phyloP scores from a whole-genome alignment of 1,140 invertebrate species.

The Drosophila miranda region DNA sequence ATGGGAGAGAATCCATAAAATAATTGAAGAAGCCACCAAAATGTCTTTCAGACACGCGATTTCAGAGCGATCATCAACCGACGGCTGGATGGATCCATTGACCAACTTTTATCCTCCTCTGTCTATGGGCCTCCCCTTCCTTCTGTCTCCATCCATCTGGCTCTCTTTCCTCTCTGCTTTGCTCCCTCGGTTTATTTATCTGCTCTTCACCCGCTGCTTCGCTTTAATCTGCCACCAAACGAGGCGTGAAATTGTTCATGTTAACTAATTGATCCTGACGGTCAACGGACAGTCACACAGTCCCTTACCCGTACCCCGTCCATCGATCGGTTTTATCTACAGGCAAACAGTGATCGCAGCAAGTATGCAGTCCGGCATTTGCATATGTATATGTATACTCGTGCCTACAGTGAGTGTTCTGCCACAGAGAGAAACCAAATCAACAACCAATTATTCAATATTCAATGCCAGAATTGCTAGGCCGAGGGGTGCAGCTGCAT shows the following conservation, averaged over 20 bases:
- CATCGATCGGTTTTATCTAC: conserved; percentile 14
- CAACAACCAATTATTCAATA: too few species aligned
- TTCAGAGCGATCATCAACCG: conserved; percentile 4
- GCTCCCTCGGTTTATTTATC: neutral
- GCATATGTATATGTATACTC: too few species aligned
- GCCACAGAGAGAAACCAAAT: too few species aligned
- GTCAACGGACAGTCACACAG: conserved; percentile 24
- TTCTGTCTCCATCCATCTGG: too few species aligned
- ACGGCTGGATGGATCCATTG: conserved; percentile 6
- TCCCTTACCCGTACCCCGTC: neutral
- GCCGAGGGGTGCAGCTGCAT: too few species aligned
- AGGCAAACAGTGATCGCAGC: neutral
- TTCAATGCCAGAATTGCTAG: too few species aligned
- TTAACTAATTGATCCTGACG: conserved; percentile 34
- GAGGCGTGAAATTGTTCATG: conserved; percentile 37
- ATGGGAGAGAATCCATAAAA: too few species aligned
- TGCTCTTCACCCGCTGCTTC: neutral
- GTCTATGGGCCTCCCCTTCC: neutral
- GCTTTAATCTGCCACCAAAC: conserved; percentile 21
- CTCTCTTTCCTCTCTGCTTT: too few species aligned
- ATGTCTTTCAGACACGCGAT: conserved; percentile 4
- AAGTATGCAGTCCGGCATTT: neutral
- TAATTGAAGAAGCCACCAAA: neutral
- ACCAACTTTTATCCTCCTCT: conserved; percentile 12
- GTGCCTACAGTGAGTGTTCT: too few species aligned